Base-by-base conservation (phyloP, 2,888 invertebrate genomes). In the Aphelenchoides bicaudatus region DNA sequence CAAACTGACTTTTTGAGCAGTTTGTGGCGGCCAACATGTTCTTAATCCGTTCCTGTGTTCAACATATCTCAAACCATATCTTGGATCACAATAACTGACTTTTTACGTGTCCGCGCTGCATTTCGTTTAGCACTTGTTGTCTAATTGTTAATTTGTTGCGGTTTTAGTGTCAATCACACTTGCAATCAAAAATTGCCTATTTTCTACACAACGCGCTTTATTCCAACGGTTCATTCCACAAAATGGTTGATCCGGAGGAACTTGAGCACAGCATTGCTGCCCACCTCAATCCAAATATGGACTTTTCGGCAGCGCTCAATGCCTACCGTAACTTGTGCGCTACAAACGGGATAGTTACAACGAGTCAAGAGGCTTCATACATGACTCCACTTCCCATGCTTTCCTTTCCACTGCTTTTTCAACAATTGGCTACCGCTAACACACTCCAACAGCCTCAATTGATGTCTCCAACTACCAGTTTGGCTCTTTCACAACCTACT, bases 341-440 rank as follows among this genome's bases (percentile, higher is more conserved):
- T 10, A 6, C 25, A 8, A 10, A 10, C 8, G 43, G 21, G 16
- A 21, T 6, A 10, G 43, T 19, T 21, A 6, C 43, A n/a, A 25
- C 43, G 23, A n/a, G 8, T 8, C 16, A 10, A 6, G 25, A 43
- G 21, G 8, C 10, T 6, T 25, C 43, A 25, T 10, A 8, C 16
- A 43, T 51, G 13, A 37, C 21, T 16, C 52, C 52, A 10, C 27
- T 16, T 3, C 27, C 23, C 49, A 37, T 51, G 25, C 28, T 51
- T 29, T 21, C 31, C 16, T 51, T 51, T 3, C 52, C 52, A 8
- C 39, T 51, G 23, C 34, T 51, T 6, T 28, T 51, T 19, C 52
- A 51, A 30, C 52, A 51, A 19, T 37, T 51, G 23, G 43, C 43
- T n/a, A 19, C 43, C n/a, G n/a, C n/a, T n/a, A n/a, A n/a, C n/a